phyloP scores from a whole-genome alignment of 2,113 vertebrate species.

The Plectropomus leopardus region DNA sequence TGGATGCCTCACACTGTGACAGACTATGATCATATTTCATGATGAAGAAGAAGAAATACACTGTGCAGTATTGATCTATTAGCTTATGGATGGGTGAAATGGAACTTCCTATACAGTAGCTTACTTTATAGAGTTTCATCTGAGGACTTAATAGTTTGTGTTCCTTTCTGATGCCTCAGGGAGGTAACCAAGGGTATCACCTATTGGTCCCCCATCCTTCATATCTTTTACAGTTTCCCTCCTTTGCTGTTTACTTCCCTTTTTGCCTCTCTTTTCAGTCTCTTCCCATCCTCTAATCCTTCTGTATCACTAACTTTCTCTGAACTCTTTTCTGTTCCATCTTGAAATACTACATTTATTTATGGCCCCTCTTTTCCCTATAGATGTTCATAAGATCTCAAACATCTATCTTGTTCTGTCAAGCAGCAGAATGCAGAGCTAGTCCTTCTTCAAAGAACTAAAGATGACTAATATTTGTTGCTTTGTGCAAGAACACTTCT shows the following conservation, averaged over 20 bases:
- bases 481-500: neutral
- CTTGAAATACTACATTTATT: constrained; percentile 30
- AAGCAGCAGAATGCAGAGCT: neutral
- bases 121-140: constrained; percentile 35
- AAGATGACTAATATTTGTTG: neutral
- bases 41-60: constrained; percentile 28
- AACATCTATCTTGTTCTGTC: constrained; percentile 1
- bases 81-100: constrained; percentile 20
- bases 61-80: constrained; percentile 43
- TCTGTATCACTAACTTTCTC: neutral
- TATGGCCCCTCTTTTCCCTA: constrained; percentile 3
- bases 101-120: constrained; percentile 19
- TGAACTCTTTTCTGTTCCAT: neutral
- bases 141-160: constrained; percentile 17
- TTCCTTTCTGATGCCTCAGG: constrained; percentile 17
- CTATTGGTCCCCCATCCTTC: neutral
- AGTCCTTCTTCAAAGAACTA: neutral
- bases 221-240: neutral
- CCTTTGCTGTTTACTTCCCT: neutral
- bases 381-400: constrained; percentile 1
- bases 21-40: constrained; percentile 57
- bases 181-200: neutral
- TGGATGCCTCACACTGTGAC: constrained; percentile 36
- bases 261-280: constrained; percentile 3
- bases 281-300: constrained; percentile 1